A percentile compares a stretch with the other conserved stretches of the same genome.
Evolutionary conservation across 1,140 invertebrate species (phyloP).

Genomic region (Rhagoletis pomonella): DNA sequence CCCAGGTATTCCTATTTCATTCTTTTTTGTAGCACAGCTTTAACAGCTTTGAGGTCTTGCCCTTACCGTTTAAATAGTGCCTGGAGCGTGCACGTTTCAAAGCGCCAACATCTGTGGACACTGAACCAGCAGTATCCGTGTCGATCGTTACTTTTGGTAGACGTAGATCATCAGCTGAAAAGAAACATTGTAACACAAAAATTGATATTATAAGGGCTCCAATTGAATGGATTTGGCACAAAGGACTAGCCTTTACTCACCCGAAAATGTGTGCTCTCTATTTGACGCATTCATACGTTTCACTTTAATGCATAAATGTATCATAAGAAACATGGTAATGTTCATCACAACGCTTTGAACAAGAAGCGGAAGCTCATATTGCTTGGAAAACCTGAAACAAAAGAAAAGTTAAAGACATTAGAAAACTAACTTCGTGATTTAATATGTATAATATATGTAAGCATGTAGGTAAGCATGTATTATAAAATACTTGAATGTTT

Average conservation of each 20-base stretch:
- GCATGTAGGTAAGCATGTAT: too few relatives aligned
- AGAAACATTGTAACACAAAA: neutral
- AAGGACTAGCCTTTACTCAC: constrained; percentile 75
- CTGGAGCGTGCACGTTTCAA: constrained; percentile 69
- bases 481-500: too few relatives aligned
- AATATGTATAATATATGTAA: neutral
- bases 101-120: constrained; percentile 66
- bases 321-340: constrained; percentile 95
- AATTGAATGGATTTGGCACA: neutral
- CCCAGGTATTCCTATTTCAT: too few relatives aligned
- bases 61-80: constrained; percentile 72
- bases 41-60: neutral
- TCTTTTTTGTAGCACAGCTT: neutral
- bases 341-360: constrained; percentile 99
- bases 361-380: constrained; percentile 95
- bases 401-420: constrained; percentile 22
- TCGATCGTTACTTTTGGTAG: constrained; percentile 71
- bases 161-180: constrained; percentile 69
- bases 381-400: constrained; percentile 94
- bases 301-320: constrained; percentile 93
- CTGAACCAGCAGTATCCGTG: constrained; percentile 66
- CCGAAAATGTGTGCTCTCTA: constrained; percentile 88
- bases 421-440: too few relatives aligned
- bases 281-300: constrained; percentile 88
- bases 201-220: neutral